Percentiles rank a stretch among this genome's conserved stretches.
phyloP scores from a whole-genome alignment of 2,888 invertebrate genomes.

The Drosophila neonasuta region DNA sequence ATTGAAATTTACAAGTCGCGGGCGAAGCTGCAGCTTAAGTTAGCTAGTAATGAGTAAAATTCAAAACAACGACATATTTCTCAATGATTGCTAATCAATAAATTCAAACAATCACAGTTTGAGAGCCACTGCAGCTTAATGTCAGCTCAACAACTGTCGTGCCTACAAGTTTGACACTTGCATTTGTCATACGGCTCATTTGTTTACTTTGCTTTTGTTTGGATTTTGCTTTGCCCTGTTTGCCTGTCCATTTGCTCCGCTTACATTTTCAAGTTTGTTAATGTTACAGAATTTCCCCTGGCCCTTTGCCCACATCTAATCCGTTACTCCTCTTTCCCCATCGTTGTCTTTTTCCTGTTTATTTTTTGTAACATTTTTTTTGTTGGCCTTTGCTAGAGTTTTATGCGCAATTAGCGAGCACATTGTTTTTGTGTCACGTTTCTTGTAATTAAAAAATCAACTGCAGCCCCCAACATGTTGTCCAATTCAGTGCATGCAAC shows the following conservation, averaged over 20 bases:
- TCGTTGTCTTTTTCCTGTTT: constrained; percentile 25
- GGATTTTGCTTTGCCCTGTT: constrained; percentile 45
- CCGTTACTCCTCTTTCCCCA: background rate
- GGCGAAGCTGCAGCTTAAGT: too few species aligned
- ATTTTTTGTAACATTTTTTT: constrained; percentile 29
- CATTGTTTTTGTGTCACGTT: constrained; percentile 74
- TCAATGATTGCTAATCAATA: constrained; percentile 21
- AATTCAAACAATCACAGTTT: constrained; percentile 30
- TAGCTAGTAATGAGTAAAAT: background rate
- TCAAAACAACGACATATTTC: constrained; percentile 7
- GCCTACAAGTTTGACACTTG: constrained; percentile 66
- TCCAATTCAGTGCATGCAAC: constrained; percentile 24
- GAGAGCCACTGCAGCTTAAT: constrained; percentile 57
- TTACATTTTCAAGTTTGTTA: constrained; percentile 62
- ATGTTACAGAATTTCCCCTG: constrained; percentile 46
- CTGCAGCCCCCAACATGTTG: constrained; percentile 36
- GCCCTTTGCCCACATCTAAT: background rate
- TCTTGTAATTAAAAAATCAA: constrained; percentile 71
- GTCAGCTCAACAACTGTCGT: constrained; percentile 49
- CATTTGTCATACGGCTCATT: constrained; percentile 68
- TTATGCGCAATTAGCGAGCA: constrained; percentile 71
- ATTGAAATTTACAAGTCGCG: too few species aligned
- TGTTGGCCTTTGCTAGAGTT: constrained; percentile 40
- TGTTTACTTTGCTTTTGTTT: constrained; percentile 48
- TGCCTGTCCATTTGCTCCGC: constrained; percentile 65